Percentiles rank a stretch among this genome's conserved stretches.
phyloP scores from a whole-genome alignment of 2,797 vertebrate genomes.

The Platalea minor region DNA sequence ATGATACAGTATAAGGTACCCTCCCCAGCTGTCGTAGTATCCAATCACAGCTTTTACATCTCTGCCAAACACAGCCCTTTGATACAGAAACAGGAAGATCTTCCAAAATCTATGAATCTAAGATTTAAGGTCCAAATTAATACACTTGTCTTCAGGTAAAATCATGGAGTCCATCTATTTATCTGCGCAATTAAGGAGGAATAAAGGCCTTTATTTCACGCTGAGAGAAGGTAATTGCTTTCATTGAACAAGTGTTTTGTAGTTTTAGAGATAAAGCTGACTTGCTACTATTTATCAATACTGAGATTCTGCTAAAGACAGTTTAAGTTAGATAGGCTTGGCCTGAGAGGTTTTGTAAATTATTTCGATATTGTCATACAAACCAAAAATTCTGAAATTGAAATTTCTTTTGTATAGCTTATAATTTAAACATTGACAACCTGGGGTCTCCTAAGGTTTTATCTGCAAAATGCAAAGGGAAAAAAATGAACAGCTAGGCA shows the following conservation, averaged over 20 bases:
- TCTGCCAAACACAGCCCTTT: background rate
- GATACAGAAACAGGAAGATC: background rate
- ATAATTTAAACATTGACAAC: background rate
- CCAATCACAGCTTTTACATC: background rate
- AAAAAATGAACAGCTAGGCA: background rate
- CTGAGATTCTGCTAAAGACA: background rate
- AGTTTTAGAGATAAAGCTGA: background rate
- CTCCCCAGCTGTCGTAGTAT: background rate
- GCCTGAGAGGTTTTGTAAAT: background rate
- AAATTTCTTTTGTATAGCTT: background rate
- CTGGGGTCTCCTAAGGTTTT: background rate
- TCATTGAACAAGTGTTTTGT: background rate
- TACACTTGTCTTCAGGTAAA: background rate
- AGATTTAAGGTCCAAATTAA: background rate
- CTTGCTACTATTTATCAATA: background rate
- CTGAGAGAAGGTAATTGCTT: background rate
- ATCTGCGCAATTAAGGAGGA: background rate
- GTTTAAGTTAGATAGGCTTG: background rate
- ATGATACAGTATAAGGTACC: background rate
- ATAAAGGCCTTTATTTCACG: background rate
- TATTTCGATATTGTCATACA: background rate
- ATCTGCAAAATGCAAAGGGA: background rate
- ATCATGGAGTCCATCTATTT: background rate
- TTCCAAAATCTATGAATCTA: background rate
- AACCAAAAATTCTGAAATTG: background rate